Conservation (phyloP, 2,797 vertebrate genomes). For the Melanotaenia nigrans region DNA sequence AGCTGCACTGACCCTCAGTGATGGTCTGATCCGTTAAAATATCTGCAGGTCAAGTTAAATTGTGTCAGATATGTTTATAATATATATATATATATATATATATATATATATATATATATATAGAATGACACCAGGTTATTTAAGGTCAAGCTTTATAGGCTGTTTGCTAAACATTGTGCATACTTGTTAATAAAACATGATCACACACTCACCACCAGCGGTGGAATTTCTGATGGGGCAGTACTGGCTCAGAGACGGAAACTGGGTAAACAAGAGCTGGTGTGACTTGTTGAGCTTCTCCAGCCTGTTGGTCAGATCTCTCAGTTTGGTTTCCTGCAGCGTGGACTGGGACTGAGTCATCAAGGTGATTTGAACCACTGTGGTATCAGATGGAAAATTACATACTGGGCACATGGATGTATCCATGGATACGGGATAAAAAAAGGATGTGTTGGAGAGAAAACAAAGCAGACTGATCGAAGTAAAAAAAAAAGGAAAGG, state of each 20-base stretch:
- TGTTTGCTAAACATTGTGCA: no score
- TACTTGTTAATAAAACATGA: neutral
- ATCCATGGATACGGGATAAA: constrained; percentile 38
- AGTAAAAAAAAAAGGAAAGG: neutral
- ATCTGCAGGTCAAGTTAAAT: no score
- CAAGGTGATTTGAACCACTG: constrained; percentile 54
- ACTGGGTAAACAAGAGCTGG: constrained; percentile 58
- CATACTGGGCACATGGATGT: constrained; percentile 4
- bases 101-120: no score
- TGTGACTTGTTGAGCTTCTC: constrained; percentile 54
- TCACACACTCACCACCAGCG: constrained; percentile 31
- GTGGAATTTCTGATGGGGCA: constrained; percentile 50
- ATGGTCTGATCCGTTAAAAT: no score
- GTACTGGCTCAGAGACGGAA: constrained; percentile 65
- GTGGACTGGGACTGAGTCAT: constrained; percentile 44
- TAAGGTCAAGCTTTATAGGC: neutral
- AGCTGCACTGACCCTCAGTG: no score
- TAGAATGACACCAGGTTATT: no score
- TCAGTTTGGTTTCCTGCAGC: constrained; percentile 50
- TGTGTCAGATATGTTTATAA: no score
- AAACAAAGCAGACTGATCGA: constrained; percentile 20
- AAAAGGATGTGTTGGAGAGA: constrained; percentile 8
- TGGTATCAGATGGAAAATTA: constrained; percentile 8
- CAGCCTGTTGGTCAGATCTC: constrained; percentile 45
- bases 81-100: no score